These are phyloP conservation scores for Patella caerulea DNA, from an alignment of 2,888 invertebrate genomes.

Conservation along the genomic window DNA sequence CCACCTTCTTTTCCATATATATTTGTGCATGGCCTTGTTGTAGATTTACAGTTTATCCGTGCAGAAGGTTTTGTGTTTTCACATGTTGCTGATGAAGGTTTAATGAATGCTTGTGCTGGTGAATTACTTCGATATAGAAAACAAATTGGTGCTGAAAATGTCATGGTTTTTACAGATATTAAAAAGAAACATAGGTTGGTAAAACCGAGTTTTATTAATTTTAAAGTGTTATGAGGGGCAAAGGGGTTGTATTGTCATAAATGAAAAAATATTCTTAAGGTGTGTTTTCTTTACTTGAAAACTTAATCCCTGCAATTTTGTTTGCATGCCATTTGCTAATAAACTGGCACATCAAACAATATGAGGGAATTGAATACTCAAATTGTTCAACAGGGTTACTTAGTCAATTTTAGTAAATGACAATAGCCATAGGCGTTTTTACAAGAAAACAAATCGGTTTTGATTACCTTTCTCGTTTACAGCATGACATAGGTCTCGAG, in stretches of 20 bases:
- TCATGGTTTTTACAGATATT: conserved; percentile 83
- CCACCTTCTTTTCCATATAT: too few species aligned
- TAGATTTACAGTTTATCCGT: conserved; percentile 80
- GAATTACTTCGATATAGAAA: conserved; percentile 80
- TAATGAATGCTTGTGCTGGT: conserved; percentile 83
- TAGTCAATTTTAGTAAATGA: too few species aligned
- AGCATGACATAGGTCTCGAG: too few species aligned
- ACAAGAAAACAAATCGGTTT: too few species aligned
- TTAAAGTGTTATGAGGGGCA: neutral
- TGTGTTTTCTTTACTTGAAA: neutral
- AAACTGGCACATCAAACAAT: too few species aligned
- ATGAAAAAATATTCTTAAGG: neutral
- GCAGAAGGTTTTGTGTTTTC: conserved; percentile 84
- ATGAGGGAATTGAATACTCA: too few species aligned
- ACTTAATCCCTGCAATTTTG: too few species aligned
- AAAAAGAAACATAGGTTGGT: conserved; percentile 86
- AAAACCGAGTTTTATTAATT: neutral
- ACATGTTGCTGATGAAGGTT: conserved; percentile 87
- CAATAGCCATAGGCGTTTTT: too few species aligned
- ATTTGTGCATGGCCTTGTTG: neutral
- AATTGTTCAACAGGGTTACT: too few species aligned
- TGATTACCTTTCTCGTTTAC: too few species aligned
- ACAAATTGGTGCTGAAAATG: conserved; percentile 78
- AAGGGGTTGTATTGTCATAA: neutral
- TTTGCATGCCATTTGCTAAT: too few species aligned